Percentiles rank a stretch among this genome's conserved stretches.
phyloP scores from a whole-genome alignment of 2,113 vertebrate species.

The Sakesphorus luctuosus region DNA sequence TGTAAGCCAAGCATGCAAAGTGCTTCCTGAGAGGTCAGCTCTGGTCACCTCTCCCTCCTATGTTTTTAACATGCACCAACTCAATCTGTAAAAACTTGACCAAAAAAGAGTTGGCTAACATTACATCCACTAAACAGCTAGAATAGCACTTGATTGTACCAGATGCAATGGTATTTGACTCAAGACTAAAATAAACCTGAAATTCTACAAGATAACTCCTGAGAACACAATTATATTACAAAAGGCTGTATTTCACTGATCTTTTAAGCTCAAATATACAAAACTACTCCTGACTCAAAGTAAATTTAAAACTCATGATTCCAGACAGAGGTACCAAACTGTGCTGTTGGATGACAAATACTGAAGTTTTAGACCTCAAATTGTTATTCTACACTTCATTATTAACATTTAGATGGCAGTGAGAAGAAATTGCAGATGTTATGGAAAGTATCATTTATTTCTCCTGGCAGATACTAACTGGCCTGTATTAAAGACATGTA shows the following conservation, averaged over 20 bases:
- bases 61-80: not conserved
- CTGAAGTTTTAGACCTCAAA: constrained; percentile 29
- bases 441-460: constrained; percentile 66
- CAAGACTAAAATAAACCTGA: not conserved
- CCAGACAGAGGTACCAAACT: not conserved
- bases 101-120: not conserved
- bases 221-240: not conserved
- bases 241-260: not conserved
- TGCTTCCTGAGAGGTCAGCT: not conserved
- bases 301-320: constrained; percentile 11
- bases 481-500: constrained; percentile 42
- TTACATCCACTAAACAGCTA: not conserved
- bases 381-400: constrained; percentile 45
- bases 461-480: constrained; percentile 71
- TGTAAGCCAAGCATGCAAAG: not conserved
- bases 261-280: not conserved
- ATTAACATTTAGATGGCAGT: constrained; percentile 51
- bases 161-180: not conserved
- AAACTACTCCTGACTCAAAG: not conserved
- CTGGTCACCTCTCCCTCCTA: not conserved
- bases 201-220: not conserved
- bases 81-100: not conserved
- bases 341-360: not conserved
- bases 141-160: not conserved
- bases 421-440: constrained; percentile 22